Evolutionary conservation across 2,113 vertebrate species (phyloP), one percentile per base, ranked within the genome.

Genomic region (Salvelinus namaycush): DNA sequence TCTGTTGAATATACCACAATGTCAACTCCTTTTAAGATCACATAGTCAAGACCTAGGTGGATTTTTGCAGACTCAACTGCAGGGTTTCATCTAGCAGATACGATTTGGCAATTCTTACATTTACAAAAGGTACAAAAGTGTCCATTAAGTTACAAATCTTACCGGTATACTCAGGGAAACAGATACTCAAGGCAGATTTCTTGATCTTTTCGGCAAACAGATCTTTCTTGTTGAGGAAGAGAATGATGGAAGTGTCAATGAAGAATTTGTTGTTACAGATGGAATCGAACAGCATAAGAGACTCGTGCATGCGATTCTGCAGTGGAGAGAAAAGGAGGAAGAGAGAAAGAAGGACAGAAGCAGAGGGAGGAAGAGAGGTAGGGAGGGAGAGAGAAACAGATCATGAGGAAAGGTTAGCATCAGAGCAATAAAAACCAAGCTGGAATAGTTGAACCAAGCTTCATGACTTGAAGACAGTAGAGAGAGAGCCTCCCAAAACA

Each of bases 191-290:
- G 67, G 96, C 87, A 4, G 97, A 99, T 85, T 99, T 99, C 95
- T 99, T 99, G 92, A 99, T 99, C 95, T 99, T 99, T 94, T 99
- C 97, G 4, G 95, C 95, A 84, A 99, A 99, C 90, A 99, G 95
- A 90, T 99, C 97, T 95, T 99, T 99, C 96, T 99, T 99, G 95
- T 99, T 99, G 95, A 99, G 97, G 96, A 99, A 99, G 94, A 99
- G 97, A 89, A 99, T 99, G 95, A 99, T 99, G 94, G 97, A 99
- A 93, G 97, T 99, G 94, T 99, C 97, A 44, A 99, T 99, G 95
- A 99, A 99, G 96, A 99, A 99, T 95, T 99, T 99, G 96, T 99
- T 99, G 97, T 99, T 99, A 94, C 97, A 99, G 95, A 99, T 99
- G 92, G 97, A 99, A 91, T 99, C 97, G 85, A 99, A 99, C 90